These are phyloP conservation scores for Hassar affinis DNA, from an alignment of 2,113 vertebrate species.

Conservation along the genomic window DNA sequence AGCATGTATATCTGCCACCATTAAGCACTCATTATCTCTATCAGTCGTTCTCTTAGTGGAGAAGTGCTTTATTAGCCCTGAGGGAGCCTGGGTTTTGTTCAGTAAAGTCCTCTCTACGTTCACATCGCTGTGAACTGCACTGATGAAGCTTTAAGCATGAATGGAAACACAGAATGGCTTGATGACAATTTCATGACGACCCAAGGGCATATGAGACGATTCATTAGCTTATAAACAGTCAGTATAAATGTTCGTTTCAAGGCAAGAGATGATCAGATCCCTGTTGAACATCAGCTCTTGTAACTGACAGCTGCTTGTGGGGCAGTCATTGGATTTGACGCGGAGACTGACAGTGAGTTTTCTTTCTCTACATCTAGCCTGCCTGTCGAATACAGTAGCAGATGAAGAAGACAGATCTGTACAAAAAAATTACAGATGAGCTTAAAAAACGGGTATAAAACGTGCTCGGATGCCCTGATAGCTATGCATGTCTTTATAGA, in stretches of 20 bases:
- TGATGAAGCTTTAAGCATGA: conserved; percentile 13
- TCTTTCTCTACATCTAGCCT: neutral
- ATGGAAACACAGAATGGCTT: neutral
- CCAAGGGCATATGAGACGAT: neutral
- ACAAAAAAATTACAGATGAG: neutral
- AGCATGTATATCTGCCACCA: conserved; percentile 32
- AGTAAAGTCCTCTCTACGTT: conserved; percentile 22
- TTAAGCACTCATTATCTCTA: conserved; percentile 36
- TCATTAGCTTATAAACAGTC: conserved; percentile 4
- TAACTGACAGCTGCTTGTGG: conserved; percentile 35
- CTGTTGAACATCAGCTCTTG: neutral
- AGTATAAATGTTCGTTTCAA: neutral
- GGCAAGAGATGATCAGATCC: conserved; percentile 12
- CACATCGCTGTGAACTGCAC: neutral
- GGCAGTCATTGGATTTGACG: conserved; percentile 5
- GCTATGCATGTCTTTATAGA: conserved; percentile 9
- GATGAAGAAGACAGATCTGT: neutral
- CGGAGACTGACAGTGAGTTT: conserved; percentile 20
- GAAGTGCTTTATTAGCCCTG: conserved; percentile 38
- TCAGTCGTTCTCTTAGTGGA: conserved; percentile 40
- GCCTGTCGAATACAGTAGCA: conserved; percentile 12
- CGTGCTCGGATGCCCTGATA: conserved; percentile 3
- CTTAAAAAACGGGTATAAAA: neutral
- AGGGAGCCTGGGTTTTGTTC: conserved; percentile 40
- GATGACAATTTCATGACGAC: neutral